phyloP scores from a whole-genome alignment of 2,113 vertebrate species.

The Tetrao urogallus region DNA sequence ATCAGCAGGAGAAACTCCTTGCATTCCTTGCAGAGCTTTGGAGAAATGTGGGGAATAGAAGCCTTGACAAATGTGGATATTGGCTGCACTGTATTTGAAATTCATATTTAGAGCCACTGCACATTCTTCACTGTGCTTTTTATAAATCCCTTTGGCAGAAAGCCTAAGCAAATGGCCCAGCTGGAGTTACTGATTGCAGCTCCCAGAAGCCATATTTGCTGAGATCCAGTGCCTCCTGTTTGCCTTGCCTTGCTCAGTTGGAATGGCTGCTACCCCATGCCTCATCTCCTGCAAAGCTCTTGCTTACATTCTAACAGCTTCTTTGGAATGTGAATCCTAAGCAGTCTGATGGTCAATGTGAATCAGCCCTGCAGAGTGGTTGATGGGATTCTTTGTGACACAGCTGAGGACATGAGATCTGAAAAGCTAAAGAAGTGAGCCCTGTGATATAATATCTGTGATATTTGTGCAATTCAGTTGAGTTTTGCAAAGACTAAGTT shows the following conservation, averaged over 20 bases:
- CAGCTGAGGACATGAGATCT: background rate
- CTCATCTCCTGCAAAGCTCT: background rate
- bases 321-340: background rate
- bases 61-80: slow-evolving; percentile 53
- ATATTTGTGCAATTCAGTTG: background rate
- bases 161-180: slow-evolving; percentile 68
- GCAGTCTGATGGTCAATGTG: background rate
- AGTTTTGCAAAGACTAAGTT: background rate
- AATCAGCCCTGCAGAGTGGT: background rate
- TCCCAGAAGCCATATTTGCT: slow-evolving; percentile 45
- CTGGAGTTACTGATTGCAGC: slow-evolving; percentile 49
- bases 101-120: slow-evolving; percentile 47
- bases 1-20: slow-evolving; percentile 33
- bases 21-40: slow-evolving; percentile 40
- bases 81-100: slow-evolving; percentile 47
- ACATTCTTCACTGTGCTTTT: slow-evolving; percentile 67
- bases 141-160: slow-evolving; percentile 58
- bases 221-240: slow-evolving; percentile 29
- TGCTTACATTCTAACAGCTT: background rate
- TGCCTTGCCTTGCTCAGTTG: slow-evolving; percentile 29
- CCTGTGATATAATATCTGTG: background rate
- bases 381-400: background rate
- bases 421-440: background rate
- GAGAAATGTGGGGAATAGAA: slow-evolving; percentile 46
- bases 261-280: background rate